Conservation (phyloP, 2,797 vertebrate genomes). For the Botia almorhae region DNA sequence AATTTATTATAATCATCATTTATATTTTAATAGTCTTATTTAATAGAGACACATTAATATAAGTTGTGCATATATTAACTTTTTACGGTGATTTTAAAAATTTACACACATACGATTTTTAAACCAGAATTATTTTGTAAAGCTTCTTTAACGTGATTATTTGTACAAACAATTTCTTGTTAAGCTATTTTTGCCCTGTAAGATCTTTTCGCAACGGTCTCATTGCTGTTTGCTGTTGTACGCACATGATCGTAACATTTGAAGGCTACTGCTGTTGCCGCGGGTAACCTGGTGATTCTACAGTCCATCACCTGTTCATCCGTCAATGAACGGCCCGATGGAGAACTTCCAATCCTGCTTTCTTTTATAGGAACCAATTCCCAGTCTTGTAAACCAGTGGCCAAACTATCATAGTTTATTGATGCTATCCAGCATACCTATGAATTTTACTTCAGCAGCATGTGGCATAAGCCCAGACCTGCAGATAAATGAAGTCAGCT, state of each 20-base stretch:
- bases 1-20: no score
- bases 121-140: background rate
- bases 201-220: background rate
- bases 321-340: constrained; percentile 23
- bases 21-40: no score
- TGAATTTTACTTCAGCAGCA: constrained; percentile 49
- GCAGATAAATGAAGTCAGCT: constrained; percentile 38
- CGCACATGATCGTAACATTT: background rate
- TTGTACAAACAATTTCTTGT: background rate
- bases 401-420: constrained; percentile 54
- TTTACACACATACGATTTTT: background rate
- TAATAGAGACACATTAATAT: no score
- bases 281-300: constrained; percentile 35
- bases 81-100: no score
- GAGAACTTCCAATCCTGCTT: constrained; percentile 32
- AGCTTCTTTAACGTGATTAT: background rate
- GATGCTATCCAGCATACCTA: constrained; percentile 50
- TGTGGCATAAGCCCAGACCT: constrained; percentile 14
- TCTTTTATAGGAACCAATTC: constrained; percentile 32
- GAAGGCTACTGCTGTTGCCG: constrained; percentile 19
- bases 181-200: background rate
- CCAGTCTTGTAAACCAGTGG: constrained; percentile 47
- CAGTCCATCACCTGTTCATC: constrained; percentile 46
- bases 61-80: no score
- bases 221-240: background rate